Percentiles rank a stretch among this genome's conserved stretches.
Evolutionary conservation across 2,797 vertebrate genomes (phyloP).

Genomic region (Kryptopterus vitreolus): DNA sequence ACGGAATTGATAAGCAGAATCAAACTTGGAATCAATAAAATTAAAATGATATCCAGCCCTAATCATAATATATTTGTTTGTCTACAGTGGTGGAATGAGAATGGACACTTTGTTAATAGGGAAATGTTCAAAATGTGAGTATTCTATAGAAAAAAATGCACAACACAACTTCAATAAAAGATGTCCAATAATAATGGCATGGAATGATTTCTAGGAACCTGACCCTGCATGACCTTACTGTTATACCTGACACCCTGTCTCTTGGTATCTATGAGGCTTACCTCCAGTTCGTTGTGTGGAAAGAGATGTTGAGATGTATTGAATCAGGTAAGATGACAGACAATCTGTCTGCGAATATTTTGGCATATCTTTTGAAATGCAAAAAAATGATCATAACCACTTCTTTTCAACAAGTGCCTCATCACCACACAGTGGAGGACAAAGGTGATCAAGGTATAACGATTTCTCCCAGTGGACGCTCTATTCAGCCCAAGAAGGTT

Average conservation of each 20-base stretch:
- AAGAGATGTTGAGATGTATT: constrained; percentile 51
- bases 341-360: neutral
- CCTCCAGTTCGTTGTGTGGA: constrained; percentile 57
- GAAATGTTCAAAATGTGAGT: constrained; percentile 2
- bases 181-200: neutral
- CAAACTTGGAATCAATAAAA: too few species aligned
- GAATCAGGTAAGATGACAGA: constrained; percentile 45
- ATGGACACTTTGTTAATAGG: constrained; percentile 2
- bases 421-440: constrained; percentile 22
- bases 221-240: constrained; percentile 12
- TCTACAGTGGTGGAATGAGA: constrained; percentile 52
- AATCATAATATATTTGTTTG: neutral
- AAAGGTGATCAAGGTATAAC: neutral
- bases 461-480: constrained; percentile 15
- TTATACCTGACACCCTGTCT: constrained; percentile 40
- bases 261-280: constrained; percentile 58
- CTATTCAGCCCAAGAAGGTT: neutral
- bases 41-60: too few species aligned
- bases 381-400: neutral
- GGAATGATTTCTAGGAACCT: neutral
- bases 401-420: constrained; percentile 26
- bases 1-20: too few species aligned
- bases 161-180: too few species aligned
- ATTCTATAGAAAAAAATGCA: neutral
- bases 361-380: constrained; percentile 12